A percentile compares a stretch with the other conserved stretches of the same genome.
These are phyloP conservation scores for Nephrocerus scutellatus DNA, from an alignment of 2,888 invertebrate species.

Conservation along the genomic window DNA sequence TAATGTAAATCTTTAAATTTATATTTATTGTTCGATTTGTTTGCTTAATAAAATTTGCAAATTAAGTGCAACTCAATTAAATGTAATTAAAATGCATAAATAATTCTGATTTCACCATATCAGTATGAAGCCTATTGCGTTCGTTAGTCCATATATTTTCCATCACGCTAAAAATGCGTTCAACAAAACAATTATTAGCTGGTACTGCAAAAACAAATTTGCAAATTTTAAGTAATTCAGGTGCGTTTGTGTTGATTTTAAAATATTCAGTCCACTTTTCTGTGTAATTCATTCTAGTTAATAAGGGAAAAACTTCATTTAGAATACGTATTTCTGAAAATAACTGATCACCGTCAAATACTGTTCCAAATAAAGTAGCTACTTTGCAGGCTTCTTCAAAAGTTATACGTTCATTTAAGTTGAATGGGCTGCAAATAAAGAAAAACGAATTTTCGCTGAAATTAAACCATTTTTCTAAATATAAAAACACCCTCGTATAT, in stretches of 20 bases:
- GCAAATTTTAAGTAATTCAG: slow-evolving; percentile 4
- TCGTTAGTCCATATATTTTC: slow-evolving; percentile 8
- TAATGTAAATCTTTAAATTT: too few species aligned
- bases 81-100: slow-evolving; percentile 9
- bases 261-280: slow-evolving; percentile 3
- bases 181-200: slow-evolving; percentile 6
- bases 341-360: too few species aligned
- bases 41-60: too few species aligned
- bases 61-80: too few species aligned
- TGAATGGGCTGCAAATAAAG: slow-evolving; percentile 3
- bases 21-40: neutral
- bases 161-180: slow-evolving; percentile 10
- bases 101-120: slow-evolving; percentile 6
- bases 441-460: slow-evolving; percentile 3
- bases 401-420: slow-evolving; percentile 4
- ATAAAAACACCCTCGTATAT: slow-evolving; percentile 2
- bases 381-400: slow-evolving; percentile 1
- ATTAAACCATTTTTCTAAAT: slow-evolving; percentile 6
- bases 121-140: slow-evolving; percentile 5
- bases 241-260: slow-evolving; percentile 6
- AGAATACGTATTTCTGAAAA: slow-evolving; percentile 7
- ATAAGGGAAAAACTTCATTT: slow-evolving; percentile 5
- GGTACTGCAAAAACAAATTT: slow-evolving; percentile 8
- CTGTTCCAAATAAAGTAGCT: slow-evolving; percentile 1
- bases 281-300: slow-evolving; percentile 1